Conservation (phyloP, 1,140 invertebrate genomes). For the Patella vulgata region DNA sequence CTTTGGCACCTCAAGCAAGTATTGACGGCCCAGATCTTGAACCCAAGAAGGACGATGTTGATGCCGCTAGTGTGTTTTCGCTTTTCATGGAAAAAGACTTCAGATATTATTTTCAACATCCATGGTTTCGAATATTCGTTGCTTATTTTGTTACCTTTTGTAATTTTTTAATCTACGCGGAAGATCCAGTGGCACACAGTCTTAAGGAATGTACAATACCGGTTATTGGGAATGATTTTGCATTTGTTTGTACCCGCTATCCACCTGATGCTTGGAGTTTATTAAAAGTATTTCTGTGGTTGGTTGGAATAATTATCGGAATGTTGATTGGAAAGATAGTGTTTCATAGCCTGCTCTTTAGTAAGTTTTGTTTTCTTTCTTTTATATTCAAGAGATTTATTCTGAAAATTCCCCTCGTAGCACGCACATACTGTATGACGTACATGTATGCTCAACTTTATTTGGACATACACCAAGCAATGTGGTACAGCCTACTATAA, state of each 20-base stretch:
- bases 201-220: slow-evolving; percentile 70
- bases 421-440: no score
- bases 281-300: slow-evolving; percentile 70
- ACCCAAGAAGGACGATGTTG: slow-evolving; percentile 43
- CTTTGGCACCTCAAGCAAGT: no score
- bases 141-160: slow-evolving; percentile 72
- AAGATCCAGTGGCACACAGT: slow-evolving; percentile 73
- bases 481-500: no score
- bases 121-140: slow-evolving; percentile 69
- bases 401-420: no score
- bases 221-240: slow-evolving; percentile 71
- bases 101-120: slow-evolving; percentile 72
- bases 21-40: no score
- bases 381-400: no score
- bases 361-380: slow-evolving; percentile 47
- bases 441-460: no score
- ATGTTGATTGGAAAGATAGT: slow-evolving; percentile 70
- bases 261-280: slow-evolving; percentile 69
- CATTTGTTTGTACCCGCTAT: slow-evolving; percentile 70
- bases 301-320: slow-evolving; percentile 68
- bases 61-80: slow-evolving; percentile 57
- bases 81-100: slow-evolving; percentile 68
- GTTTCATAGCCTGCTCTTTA: slow-evolving; percentile 62
- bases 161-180: slow-evolving; percentile 73
- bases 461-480: no score